Base-by-base conservation (phyloP, 2,113 vertebrate species). In the Meleagris gallopavo region DNA sequence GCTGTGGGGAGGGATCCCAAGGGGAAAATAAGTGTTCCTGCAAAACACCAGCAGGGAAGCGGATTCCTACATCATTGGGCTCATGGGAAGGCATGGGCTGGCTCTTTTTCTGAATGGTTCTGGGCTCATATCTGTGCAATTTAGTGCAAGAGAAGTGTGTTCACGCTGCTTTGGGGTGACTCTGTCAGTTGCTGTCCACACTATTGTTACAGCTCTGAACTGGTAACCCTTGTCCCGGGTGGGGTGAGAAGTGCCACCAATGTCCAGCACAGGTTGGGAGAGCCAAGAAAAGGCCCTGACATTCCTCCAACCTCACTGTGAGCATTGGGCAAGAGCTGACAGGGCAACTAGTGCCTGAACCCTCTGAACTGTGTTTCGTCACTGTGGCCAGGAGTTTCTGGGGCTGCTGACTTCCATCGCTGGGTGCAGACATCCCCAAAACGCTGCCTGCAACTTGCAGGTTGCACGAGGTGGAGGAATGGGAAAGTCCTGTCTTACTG, bases 391-490 rank as follows among this genome's bases (percentile, higher is more conserved):
- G 74, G 79, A 62, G 57, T 62, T 84, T 67, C 0, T 48, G 2
- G 41, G 43, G n/a, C 80, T 30, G 20, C 46, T 0, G 0, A 34
- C 38, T 70, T 40, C 52, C 45, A 17, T 9, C 2, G 0, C 21
- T 0, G 0, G n/a, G 61, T 57, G 66, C 57, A 32, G 32, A 57
- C 54, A 57, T 57, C 54, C 54, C 54, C 54, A 30, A 6, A 32
- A 32, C 8, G 24, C 29, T 57, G 54, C 54, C 54, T 57, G 30
- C 17, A 79, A 22, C 17, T 27, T 32, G 3, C n/a, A 58, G 65
- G 12, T 25, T 2, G 3, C 1, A 40, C 52, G 48, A 58, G 22
- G 3, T 62, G 65, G 34, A 78, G 46, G 64, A 66, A 66, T 32
- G 30, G 64, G 29, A 14, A 66, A 43, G 40, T 32, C 19, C 64